Evolutionary conservation across 2,113 vertebrate species (phyloP), one percentile per base, ranked within the genome.

Genomic region (Hystrix cristata): DNA sequence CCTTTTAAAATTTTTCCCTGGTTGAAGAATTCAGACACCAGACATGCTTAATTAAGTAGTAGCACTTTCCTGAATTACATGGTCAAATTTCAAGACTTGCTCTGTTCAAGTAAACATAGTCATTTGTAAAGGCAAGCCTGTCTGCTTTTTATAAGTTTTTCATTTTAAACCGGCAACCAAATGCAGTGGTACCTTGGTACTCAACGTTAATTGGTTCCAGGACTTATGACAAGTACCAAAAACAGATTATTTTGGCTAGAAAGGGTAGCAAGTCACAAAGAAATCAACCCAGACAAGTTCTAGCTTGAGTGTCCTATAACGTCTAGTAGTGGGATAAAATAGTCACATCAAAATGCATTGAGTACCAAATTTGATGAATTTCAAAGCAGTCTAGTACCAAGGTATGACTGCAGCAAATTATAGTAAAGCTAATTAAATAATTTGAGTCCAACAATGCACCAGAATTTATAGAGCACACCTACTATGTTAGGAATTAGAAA

Each of bases 111-210:
- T 83, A 76, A 95, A 60, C 31, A 53, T 51, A 83, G 43, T 71
- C 57, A 60, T 89, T 51, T 94, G 27, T 74, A 91, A 93, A 91
- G 69, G n/a, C 55, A 91, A 48, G 25, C 65, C 3, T 59, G 29
- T 43, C 71, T 86, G 13, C 31, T 88, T 94, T 92, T 92, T 60
- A 64, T 18, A 80, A 19, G 14, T 43, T 95, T 95, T 96, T 90
- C 8, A 53, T 87, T 95, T 92, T 76, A 71, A 65, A 60, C 51
- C 53, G 69, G 14, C 5, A 65, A 12, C 23, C 19, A 87, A 62
- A 12, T 19, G 78, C 60, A 84, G 31, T 80, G 72, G 27, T 29
- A 29, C 46, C 7, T 78, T 31, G 46, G 14, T 51, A 8, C 46
- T 51, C 3, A 7, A 31, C 0, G 46, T 51, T 29, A 31, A 51